Conservation (phyloP, 2,113 vertebrate genomes). For the Bombycilla garrulus region DNA sequence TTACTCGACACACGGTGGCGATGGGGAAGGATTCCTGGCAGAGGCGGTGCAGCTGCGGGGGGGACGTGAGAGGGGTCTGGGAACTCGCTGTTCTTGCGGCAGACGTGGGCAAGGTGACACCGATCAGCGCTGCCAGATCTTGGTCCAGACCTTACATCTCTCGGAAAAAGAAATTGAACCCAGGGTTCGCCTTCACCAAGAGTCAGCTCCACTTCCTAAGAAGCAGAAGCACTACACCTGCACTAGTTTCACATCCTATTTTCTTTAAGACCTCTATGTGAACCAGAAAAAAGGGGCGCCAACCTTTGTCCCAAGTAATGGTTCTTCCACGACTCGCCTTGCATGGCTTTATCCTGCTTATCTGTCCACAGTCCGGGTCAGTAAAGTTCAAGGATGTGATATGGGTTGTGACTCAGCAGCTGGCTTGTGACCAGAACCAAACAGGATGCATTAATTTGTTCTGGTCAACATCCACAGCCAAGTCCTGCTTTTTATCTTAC, state of each 20-base stretch:
- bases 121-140: not conserved
- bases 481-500: not conserved
- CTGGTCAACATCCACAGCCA: not conserved
- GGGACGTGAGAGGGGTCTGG: not conserved
- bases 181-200: not conserved
- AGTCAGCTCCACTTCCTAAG: not conserved
- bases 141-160: not conserved
- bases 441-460: conserved; percentile 28
- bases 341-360: not conserved
- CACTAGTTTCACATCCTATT: not conserved
- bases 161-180: not conserved
- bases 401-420: not conserved
- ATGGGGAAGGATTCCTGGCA: not conserved
- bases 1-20: rapidly evolving
- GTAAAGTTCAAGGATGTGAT: not conserved
- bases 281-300: not conserved
- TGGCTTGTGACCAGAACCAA: not conserved
- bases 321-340: rapidly evolving
- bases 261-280: not conserved
- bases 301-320: not conserved
- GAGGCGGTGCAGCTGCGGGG: not conserved
- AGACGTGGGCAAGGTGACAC: rapidly evolving
- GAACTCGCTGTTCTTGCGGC: not conserved
- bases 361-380: not conserved
- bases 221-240: not conserved